These are phyloP conservation scores for Cyrtorhinus lividipennis DNA, from an alignment of 1,140 invertebrate species.

Conservation along the genomic window DNA sequence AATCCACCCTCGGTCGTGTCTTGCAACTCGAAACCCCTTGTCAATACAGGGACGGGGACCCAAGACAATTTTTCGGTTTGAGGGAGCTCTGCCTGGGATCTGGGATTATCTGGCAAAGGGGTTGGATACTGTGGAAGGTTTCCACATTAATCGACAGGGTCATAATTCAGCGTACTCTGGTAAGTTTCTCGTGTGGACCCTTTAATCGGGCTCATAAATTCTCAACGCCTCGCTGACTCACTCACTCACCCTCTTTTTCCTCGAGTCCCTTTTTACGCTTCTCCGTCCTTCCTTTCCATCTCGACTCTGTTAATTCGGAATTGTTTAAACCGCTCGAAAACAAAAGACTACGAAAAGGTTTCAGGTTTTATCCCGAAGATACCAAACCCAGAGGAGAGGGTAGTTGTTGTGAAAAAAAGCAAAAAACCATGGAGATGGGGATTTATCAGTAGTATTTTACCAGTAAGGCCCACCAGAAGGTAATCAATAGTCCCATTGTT, in stretches of 20 bases:
- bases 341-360: background rate
- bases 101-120: slow-evolving; percentile 9
- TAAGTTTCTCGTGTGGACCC: slow-evolving; percentile 11
- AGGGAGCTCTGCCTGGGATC: background rate
- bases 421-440: slow-evolving; percentile 1
- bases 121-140: background rate
- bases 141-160: slow-evolving; percentile 15
- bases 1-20: background rate
- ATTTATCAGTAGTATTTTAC: slow-evolving; percentile 6
- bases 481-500: slow-evolving; percentile 14
- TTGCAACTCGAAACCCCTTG: background rate
- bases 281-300: background rate
- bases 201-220: slow-evolving; percentile 16
- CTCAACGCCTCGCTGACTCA: slow-evolving; percentile 15
- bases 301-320: slow-evolving; percentile 9
- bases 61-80: slow-evolving; percentile 2
- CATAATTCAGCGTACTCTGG: slow-evolving; percentile 12
- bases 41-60: background rate
- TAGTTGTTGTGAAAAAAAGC: background rate
- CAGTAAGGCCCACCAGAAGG: slow-evolving; percentile 11
- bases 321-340: slow-evolving; percentile 6
- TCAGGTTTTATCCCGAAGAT: background rate
- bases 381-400: background rate
- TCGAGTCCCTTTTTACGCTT: background rate
- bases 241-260: slow-evolving; percentile 10